phyloP scores from a whole-genome alignment of 1,140 invertebrate species.

The Caenorhabditis latens region DNA sequence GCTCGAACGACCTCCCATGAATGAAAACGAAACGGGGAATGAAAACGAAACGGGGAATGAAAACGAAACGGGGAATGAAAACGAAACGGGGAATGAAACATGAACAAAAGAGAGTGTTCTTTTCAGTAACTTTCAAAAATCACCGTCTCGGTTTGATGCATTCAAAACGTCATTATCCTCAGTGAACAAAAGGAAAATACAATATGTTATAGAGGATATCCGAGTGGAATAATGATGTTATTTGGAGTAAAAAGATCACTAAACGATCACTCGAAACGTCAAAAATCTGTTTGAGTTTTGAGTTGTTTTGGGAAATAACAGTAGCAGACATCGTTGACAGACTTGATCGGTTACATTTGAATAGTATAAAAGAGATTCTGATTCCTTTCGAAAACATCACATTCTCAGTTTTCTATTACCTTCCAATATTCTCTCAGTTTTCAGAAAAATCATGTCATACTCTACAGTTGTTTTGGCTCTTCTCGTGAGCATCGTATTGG shows the following conservation, averaged over 20 bases:
- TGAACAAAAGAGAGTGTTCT: not conserved
- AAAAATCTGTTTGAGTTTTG: conserved; percentile 6
- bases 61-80: too few species aligned
- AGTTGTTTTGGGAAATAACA: not conserved
- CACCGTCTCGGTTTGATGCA: not conserved
- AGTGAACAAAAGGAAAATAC: not conserved
- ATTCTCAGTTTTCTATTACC: not conserved
- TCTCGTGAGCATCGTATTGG: not conserved
- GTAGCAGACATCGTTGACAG: not conserved
- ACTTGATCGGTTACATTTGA: not conserved
- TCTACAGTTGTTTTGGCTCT: not conserved
- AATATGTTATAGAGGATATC: not conserved
- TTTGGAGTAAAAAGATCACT: not conserved
- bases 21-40: too few species aligned
- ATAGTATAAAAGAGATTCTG: not conserved
- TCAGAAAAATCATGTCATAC: conserved; percentile 1
- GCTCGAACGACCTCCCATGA: too few species aligned
- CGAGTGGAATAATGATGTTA: not conserved
- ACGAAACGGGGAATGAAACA: too few species aligned
- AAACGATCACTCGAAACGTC: not conserved
- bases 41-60: too few species aligned
- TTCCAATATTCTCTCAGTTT: not conserved
- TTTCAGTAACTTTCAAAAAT: conserved; percentile 11
- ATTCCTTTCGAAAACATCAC: not conserved
- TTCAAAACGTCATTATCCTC: not conserved